Evolutionary conservation across 2,888 invertebrate species (phyloP).

Genomic region (Pammene fasciana): DNA sequence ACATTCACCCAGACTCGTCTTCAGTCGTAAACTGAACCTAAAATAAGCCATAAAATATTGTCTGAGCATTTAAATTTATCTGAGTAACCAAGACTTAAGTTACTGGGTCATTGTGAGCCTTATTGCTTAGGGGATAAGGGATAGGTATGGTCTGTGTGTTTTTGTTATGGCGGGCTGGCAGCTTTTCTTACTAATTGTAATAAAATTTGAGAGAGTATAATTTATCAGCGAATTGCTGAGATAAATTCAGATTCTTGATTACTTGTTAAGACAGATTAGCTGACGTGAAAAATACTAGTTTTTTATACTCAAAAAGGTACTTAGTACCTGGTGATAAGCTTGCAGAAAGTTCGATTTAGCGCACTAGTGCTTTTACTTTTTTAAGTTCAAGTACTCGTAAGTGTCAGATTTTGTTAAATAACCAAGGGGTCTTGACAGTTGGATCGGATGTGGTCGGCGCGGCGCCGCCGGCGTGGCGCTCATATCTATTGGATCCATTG

Average conservation of each 20-base stretch:
- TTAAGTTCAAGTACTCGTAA: too few relatives aligned
- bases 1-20: constrained; percentile 73
- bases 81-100: constrained; percentile 51
- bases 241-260: constrained; percentile 4
- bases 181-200: constrained; percentile 42
- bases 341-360: too few relatives aligned
- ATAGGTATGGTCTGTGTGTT: background rate
- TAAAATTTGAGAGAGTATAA: constrained; percentile 30
- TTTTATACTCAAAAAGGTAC: too few relatives aligned
- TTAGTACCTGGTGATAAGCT: too few relatives aligned
- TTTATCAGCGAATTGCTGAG: constrained; percentile 1
- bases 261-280: constrained; percentile 4
- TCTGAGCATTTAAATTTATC: constrained; percentile 81
- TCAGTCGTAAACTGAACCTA: constrained; percentile 78
- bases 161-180: constrained; percentile 19
- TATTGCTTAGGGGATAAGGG: too few relatives aligned
- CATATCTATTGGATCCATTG: too few relatives aligned
- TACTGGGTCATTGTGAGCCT: too few relatives aligned
- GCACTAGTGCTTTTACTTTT: too few relatives aligned
- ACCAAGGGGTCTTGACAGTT: too few relatives aligned
- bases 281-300: background rate
- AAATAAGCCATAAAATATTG: constrained; percentile 82
- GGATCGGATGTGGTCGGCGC: too few relatives aligned
- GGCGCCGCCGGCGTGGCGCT: too few relatives aligned
- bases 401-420: too few relatives aligned